phyloP scores from a whole-genome alignment of 2,797 vertebrate genomes.

The Typhlichthys eigenmanni region DNA sequence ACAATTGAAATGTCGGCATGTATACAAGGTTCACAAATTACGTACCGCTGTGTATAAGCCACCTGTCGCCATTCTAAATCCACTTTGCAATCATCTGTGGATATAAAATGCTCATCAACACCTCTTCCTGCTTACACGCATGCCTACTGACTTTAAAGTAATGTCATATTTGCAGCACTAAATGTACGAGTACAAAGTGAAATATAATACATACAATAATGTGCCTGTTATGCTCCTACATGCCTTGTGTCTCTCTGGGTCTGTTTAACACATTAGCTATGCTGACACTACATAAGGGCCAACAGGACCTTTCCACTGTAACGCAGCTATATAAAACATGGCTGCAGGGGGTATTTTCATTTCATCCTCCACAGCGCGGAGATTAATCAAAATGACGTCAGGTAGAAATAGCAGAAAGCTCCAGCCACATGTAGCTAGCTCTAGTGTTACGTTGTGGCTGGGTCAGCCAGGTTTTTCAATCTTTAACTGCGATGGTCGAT shows the following conservation, averaged over 20 bases:
- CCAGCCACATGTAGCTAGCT: not conserved
- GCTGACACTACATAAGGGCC: conserved; percentile 24
- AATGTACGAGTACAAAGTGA: no score
- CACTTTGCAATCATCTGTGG: not conserved
- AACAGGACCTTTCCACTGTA: conserved; percentile 14
- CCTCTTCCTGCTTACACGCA: no score
- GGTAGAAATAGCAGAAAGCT: conserved; percentile 3
- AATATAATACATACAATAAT: not conserved
- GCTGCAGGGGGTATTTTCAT: conserved; percentile 20
- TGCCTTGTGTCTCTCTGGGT: conserved; percentile 9
- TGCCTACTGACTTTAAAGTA: no score
- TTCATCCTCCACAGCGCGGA: conserved; percentile 12
- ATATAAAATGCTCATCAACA: not conserved
- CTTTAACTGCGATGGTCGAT: conserved; percentile 25
- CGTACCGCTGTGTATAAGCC: not conserved
- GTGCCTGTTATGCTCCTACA: not conserved
- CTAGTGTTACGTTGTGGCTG: not conserved
- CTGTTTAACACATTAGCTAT: conserved; percentile 27
- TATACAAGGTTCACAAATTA: not conserved
- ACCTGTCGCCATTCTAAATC: not conserved
- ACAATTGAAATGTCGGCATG: not conserved
- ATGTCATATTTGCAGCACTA: no score
- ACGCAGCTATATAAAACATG: conserved; percentile 27
- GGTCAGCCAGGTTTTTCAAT: conserved; percentile 26
- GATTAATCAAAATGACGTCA: conserved; percentile 9